Conservation (phyloP, 2,888 invertebrate genomes). For the Aquatica leii region DNA sequence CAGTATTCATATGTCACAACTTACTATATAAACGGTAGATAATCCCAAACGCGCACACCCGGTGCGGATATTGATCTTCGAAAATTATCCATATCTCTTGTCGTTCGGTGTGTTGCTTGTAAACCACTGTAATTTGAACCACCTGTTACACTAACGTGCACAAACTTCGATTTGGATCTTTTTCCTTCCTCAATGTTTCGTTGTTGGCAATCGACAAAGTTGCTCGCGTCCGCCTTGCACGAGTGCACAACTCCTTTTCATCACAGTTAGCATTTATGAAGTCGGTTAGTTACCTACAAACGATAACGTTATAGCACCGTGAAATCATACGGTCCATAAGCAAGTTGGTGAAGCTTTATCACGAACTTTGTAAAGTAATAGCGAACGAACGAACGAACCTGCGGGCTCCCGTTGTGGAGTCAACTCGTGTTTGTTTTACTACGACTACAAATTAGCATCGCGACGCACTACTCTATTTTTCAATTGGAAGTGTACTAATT, state of each 20-base stretch:
- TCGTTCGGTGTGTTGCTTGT: constrained; percentile 53
- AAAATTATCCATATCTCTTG: constrained; percentile 51
- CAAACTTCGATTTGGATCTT: constrained; percentile 41
- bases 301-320: constrained; percentile 18
- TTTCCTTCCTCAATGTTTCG: constrained; percentile 33
- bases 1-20: constrained; percentile 40
- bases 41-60: constrained; percentile 36
- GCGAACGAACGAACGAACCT: too few relatives aligned
- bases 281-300: constrained; percentile 21
- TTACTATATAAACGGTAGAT: constrained; percentile 37
- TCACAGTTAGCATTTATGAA: constrained; percentile 25
- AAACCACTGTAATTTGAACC: constrained; percentile 58
- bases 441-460: too few relatives aligned
- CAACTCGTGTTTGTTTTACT: too few relatives aligned
- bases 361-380: too few relatives aligned
- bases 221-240: constrained; percentile 28
- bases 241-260: constrained; percentile 25
- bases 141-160: constrained; percentile 54
- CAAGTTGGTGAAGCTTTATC: constrained; percentile 22
- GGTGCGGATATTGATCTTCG: constrained; percentile 44
- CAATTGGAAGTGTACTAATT: too few relatives aligned
- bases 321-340: constrained; percentile 23
- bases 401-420: too few relatives aligned
- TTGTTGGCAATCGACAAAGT: too few relatives aligned
- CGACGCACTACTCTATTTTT: too few relatives aligned